Percentiles rank a stretch among this genome's conserved stretches.
These are phyloP conservation scores for Acropora tenuis DNA, from an alignment of 64 coral and sea anemone genomes.

Conservation along the genomic window DNA sequence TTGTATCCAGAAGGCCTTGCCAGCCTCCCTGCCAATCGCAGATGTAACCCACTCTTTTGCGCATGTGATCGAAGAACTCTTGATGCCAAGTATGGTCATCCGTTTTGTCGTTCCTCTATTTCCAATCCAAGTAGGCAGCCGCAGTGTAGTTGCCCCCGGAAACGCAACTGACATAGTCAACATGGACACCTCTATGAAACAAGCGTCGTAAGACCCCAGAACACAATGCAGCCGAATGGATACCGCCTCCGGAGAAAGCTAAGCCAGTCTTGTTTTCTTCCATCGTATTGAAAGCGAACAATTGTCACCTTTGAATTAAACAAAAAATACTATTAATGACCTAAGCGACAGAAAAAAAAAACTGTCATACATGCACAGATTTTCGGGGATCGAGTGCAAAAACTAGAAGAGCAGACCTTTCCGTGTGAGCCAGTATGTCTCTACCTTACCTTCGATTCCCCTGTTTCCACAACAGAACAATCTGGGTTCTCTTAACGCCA, in stretches of 20 bases:
- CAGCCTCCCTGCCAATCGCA: constrained; percentile 64
- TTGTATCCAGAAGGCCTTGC: constrained; percentile 64
- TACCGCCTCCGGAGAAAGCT: constrained; percentile 81
- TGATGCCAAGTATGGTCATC: constrained; percentile 78
- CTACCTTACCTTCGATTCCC: too few relatives aligned
- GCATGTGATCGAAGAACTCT: constrained; percentile 82
- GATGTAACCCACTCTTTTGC: constrained; percentile 66
- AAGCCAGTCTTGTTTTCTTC: constrained; percentile 47
- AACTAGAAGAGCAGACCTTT: too few relatives aligned
- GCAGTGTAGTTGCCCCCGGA: constrained; percentile 88
- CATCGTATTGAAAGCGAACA: background rate
- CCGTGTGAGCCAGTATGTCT: too few relatives aligned
- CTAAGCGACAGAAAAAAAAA: too few relatives aligned
- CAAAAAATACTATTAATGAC: background rate
- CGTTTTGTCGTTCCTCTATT: constrained; percentile 46
- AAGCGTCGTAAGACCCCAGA: constrained; percentile 78
- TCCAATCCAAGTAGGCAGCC: constrained; percentile 81
- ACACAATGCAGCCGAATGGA: constrained; percentile 74
- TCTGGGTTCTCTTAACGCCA: too few relatives aligned
- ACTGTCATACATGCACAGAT: too few relatives aligned
- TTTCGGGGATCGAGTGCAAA: too few relatives aligned
- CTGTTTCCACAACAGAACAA: too few relatives aligned
- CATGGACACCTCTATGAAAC: constrained; percentile 58
- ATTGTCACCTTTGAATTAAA: background rate
- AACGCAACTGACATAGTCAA: constrained; percentile 86